Evolutionary conservation across 1,140 invertebrate species (phyloP).

Genomic region (Pseudomyrmex cubaensis): DNA sequence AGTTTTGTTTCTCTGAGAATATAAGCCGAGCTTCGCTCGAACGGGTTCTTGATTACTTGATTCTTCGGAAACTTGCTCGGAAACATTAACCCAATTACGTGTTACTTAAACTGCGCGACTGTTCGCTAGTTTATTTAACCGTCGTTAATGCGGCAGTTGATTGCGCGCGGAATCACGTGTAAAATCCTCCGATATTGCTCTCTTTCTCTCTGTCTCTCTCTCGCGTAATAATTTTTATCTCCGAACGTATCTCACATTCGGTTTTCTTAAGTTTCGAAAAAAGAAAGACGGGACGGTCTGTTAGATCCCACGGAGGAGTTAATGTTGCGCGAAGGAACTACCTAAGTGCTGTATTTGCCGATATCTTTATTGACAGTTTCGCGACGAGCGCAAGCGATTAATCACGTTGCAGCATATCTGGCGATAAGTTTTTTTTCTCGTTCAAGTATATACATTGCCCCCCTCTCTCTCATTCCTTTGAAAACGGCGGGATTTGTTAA

Average conservation of each 20-base stretch:
- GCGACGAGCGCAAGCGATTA: conserved; percentile 64
- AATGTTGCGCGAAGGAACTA: conserved; percentile 7
- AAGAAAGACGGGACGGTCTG: too few relatives aligned
- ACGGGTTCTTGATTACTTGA: conserved; percentile 44
- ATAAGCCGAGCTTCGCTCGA: conserved; percentile 35
- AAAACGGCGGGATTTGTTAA: conserved; percentile 20
- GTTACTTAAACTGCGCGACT: conserved; percentile 12
- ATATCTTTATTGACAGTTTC: conserved; percentile 62
- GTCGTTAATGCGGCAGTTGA: not conserved
- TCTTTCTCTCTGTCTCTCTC: too few relatives aligned
- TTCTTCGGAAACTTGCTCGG: conserved; percentile 22
- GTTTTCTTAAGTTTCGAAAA: too few relatives aligned
- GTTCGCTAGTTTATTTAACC: conserved; percentile 28
- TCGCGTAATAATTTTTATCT: too few relatives aligned
- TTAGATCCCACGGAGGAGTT: not conserved
- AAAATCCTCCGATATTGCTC: too few relatives aligned
- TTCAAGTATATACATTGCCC: conserved; percentile 18
- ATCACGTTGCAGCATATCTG: conserved; percentile 56
- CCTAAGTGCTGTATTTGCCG: conserved; percentile 20
- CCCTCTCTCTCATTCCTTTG: conserved; percentile 9
- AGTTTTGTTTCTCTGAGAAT: conserved; percentile 29
- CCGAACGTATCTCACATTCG: too few relatives aligned
- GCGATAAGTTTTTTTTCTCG: conserved; percentile 69
- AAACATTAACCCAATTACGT: conserved; percentile 44
- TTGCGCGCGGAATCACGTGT: not conserved